Evolutionary conservation across 1,140 invertebrate genomes (phyloP).

Genomic region (Listronotus bonariensis): DNA sequence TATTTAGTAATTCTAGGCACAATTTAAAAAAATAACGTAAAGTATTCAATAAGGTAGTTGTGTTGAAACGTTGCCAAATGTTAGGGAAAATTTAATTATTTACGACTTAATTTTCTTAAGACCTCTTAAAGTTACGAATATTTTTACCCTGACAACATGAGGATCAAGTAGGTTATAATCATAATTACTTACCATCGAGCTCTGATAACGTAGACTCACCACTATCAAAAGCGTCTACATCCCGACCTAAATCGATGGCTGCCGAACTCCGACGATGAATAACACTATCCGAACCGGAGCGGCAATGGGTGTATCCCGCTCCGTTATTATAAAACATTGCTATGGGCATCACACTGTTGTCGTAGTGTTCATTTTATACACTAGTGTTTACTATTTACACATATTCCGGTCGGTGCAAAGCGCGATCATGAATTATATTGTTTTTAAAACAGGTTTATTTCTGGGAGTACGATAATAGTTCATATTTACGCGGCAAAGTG

Average conservation of each 20-base stretch:
- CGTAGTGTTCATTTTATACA: background rate
- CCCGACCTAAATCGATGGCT: constrained; percentile 37
- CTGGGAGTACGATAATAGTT: no score
- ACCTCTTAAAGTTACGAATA: no score
- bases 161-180: background rate
- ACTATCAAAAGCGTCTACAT: constrained; percentile 51
- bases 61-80: no score
- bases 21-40: no score
- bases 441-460: no score
- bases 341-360: constrained; percentile 1
- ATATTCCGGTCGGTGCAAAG: background rate
- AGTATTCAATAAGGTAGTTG: no score
- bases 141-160: background rate
- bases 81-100: no score
- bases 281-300: constrained; percentile 52
- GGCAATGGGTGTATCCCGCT: constrained; percentile 49
- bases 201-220: constrained; percentile 53
- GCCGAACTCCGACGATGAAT: constrained; percentile 48
- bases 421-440: no score
- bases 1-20: no score
- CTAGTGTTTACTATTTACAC: constrained; percentile 11
- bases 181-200: constrained; percentile 46
- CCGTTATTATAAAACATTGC: constrained; percentile 46
- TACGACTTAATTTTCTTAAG: no score
- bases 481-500: no score